Evolutionary conservation across 2,888 invertebrate genomes (phyloP).

Genomic region (Chymomyza fuscimana): DNA sequence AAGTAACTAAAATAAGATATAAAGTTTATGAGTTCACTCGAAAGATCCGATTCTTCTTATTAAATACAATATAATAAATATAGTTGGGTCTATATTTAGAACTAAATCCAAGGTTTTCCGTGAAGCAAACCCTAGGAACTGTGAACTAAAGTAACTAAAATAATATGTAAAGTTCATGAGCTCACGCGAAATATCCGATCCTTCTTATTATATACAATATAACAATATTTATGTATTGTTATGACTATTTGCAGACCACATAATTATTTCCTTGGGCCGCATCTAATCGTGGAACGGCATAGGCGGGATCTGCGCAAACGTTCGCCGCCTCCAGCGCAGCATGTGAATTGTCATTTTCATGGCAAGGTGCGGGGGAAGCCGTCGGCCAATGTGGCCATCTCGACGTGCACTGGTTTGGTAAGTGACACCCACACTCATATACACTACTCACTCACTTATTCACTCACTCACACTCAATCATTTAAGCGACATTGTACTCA

Average conservation of each 20-base stretch:
- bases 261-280: constrained; percentile 85
- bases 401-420: constrained; percentile 91
- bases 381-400: constrained; percentile 87
- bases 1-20: too few relatives aligned
- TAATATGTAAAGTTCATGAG: background rate
- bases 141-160: too few relatives aligned
- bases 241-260: constrained; percentile 81
- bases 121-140: too few relatives aligned
- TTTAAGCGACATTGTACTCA: background rate
- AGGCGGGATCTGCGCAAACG: constrained; percentile 81
- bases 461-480: background rate
- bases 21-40: too few relatives aligned
- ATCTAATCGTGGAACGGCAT: constrained; percentile 87
- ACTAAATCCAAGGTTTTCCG: too few relatives aligned
- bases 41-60: too few relatives aligned
- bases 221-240: background rate
- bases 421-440: constrained; percentile 77
- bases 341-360: constrained; percentile 88
- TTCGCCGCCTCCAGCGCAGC: constrained; percentile 44
- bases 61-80: too few relatives aligned
- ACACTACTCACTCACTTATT: background rate
- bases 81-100: too few relatives aligned
- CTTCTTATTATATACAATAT: too few relatives aligned
- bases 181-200: background rate
- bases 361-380: constrained; percentile 87